Base-by-base conservation (phyloP, 1,140 invertebrate species). In the Plutomurus gul region DNA sequence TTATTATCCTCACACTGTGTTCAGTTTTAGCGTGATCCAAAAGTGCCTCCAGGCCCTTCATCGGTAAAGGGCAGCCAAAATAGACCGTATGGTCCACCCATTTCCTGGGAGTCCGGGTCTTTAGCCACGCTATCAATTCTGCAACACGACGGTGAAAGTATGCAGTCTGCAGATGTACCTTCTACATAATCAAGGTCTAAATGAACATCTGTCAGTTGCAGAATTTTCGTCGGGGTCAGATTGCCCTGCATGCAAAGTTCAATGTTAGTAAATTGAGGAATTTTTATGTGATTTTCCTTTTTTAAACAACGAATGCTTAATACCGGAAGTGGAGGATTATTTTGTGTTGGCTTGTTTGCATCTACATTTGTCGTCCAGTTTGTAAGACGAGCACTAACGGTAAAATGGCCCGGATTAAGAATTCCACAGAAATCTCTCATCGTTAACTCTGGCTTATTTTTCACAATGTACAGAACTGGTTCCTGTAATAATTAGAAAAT, bases 201-300 rank as follows among this genome's bases (percentile, higher is more conserved):
- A 82, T 89, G 88, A 20, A 88, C 86, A 78, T 89, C 88, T 5
- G 88, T 87, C 30, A 89, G 60, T 33, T 89, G 88, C 20, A 89
- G 82, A 18, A 89, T 85, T 83, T 88, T 88, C 43, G 87, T 46
- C 33, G 10, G 13, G 20, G 0, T 4, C 1, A 37, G 5, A 16
- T 37, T 40, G 11, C 1, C 13, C 27, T 51, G 11, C 4, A n/a
- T 70, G 49, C 22, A 88, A 82, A 1, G 87, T 87, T 65, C 86
- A 84, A 18, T 85, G 80, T 80, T 88, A 89, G 40, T 87, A 85
- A 22, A 87, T 84, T 43, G 84, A 80, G 47, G 85, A 85, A n/a
- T 88, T 88, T 78, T 85, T 85, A 16, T 78, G 76, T 80, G 89
- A 89, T 5, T 87, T 84, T 16, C 86, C 85, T 85, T 89, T 88